Base-by-base conservation (phyloP, 2,113 vertebrate genomes). In the Stomatorhinus ivindoensis region DNA sequence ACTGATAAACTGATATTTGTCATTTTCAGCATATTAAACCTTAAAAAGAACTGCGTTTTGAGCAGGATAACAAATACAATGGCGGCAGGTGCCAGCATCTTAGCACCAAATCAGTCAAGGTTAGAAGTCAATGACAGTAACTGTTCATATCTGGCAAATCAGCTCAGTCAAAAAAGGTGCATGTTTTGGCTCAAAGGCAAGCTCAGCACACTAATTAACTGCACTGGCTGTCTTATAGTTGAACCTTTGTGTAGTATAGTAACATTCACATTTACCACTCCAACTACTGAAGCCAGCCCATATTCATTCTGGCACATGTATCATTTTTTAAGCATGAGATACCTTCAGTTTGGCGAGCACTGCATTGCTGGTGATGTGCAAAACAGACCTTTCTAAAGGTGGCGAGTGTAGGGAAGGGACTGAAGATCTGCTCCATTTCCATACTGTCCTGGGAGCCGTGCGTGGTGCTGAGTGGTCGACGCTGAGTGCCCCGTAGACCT, bases 371-470 rank as follows among this genome's bases (percentile, higher is more conserved):
- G 0, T 19, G 73, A 80, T 2, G 15, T 80, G 73, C 73, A 19
- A 19, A 27, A 42, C 35, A 42, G 73, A 42, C n/a, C 61, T 31
- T 31, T 69, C 10, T 13, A 42, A 39, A 39, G 35, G 73, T 42
- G 73, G 73, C 15, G 73, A 42, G 61, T 27, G n/a, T 31, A 31
- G n/a, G 31, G n/a, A 69, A 27, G 50, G 50, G 27, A 55, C 44
- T 87, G 46, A 87, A 86, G 85, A 89, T 50, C 83, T 92, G 87
- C 90, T 92, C 90, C 76, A 55, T 85, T 83, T 44, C 87, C 89
- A 86, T 91, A 91, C 65, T 93, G 88, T 48, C 8, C 27, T 4
- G 11, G 19, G 13, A n/a, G 44, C 24, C 47, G 24, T 3, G 15
- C 2, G 50, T 35, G 48, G 15, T 4, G 13, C 27, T 39, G 27